Evolutionary conservation across 2,797 vertebrate genomes (phyloP).

Genomic region (Hoplostethus mediterraneus): DNA sequence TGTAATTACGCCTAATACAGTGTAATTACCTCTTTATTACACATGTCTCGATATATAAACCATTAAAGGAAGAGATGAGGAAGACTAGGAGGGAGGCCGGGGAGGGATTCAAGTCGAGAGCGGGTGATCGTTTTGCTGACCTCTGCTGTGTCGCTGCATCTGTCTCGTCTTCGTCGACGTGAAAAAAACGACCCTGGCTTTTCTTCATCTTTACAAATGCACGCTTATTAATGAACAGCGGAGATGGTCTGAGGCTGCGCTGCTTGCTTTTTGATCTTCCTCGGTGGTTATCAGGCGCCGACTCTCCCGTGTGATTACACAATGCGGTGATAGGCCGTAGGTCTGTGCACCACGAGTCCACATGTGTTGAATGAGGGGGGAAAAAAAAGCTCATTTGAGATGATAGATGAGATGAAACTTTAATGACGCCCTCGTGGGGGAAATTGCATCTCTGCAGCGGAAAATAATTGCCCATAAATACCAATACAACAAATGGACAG

Average conservation of each 20-base stretch:
- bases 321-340: neutral
- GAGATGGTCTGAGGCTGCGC: neutral
- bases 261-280: conserved; percentile 19
- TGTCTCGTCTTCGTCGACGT: neutral
- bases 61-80: neutral
- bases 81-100: too few relatives aligned
- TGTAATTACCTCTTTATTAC: conserved; percentile 4
- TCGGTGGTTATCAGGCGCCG: neutral
- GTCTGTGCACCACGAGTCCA: neutral
- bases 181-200: neutral
- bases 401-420: neutral
- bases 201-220: conserved; percentile 6
- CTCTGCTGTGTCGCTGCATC: too few relatives aligned
- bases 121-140: too few relatives aligned
- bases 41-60: neutral
- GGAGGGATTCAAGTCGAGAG: too few relatives aligned
- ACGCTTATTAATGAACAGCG: conserved; percentile 1
- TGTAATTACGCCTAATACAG: neutral
- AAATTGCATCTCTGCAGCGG: conserved; percentile 4
- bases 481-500: neutral
- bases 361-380: neutral
- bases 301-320: neutral
- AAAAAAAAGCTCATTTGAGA: neutral
- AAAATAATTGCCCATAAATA: neutral
- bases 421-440: neutral